Evolutionary conservation across 2,888 invertebrate species (phyloP).

Genomic region (Sycophila texana): DNA sequence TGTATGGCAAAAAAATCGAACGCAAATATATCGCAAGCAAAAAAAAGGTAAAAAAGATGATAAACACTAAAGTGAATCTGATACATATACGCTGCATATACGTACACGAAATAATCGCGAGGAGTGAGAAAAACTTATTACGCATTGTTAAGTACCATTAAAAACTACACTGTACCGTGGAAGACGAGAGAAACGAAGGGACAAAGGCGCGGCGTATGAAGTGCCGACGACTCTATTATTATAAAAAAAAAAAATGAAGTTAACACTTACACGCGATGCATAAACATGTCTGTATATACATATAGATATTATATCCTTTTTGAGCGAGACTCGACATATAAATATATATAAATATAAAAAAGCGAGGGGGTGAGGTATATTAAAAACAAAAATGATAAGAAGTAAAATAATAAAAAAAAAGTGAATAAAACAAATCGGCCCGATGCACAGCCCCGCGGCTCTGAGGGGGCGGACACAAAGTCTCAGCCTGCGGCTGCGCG

Average conservation of each 20-base stretch:
- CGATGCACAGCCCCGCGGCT: conserved; percentile 39
- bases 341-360: conserved; percentile 7
- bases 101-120: conserved; percentile 25
- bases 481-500: conserved; percentile 31
- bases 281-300: conserved; percentile 45
- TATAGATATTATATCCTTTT: conserved; percentile 42
- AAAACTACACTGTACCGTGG: conserved; percentile 8
- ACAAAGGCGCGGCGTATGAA: neutral
- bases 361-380: neutral
- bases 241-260: neutral
- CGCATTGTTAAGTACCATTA: conserved; percentile 28
- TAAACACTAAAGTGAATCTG: neutral
- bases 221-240: neutral
- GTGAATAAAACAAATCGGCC: conserved; percentile 25
- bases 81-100: conserved; percentile 20
- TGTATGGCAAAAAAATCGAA: conserved; percentile 29
- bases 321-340: conserved; percentile 37
- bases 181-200: neutral
- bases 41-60: neutral
- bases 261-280: conserved; percentile 25
- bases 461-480: conserved; percentile 28
- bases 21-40: conserved; percentile 4
- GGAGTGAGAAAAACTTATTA: conserved; percentile 31
- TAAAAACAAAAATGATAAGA: neutral
- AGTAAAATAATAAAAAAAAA: conserved; percentile 14